Evolutionary conservation across 2,113 vertebrate species (phyloP), one percentile per base, ranked within the genome.

Genomic region (Mus pahari): DNA sequence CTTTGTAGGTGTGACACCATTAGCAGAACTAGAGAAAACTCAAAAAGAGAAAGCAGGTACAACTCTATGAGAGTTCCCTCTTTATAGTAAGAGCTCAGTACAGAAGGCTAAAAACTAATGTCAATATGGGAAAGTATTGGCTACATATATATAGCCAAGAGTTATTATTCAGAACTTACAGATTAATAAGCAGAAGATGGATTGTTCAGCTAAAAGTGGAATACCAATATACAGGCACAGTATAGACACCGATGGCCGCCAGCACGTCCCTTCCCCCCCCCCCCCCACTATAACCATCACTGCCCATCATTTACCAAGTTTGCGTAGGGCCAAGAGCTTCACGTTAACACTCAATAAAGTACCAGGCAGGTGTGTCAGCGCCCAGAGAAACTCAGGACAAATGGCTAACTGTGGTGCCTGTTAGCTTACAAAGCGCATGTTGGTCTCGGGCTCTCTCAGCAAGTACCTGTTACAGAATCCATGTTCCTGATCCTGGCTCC

Each of bases 161-260:
- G 11, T 68, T 78, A 60, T 91, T 82, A 20, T 53, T 22, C 39
- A 86, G 91, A 94, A 74, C 87, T 95, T 91, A 79, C 7, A 84
- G 55, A 55, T 96, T 73, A 79, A 73, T 62, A 89, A 94, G 58
- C 75, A 90, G 71, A 62, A 94, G 31, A 62, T 71, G 77, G 89
- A 90, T 95, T 94, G 36, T 87, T 31, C 0, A 45, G 48, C 7
- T 48, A 83, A 36, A 92, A 82, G n/a, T 66, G 39, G 64, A 84
- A 31, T 42, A 83, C 75, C 45, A 33, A 42, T 70, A 86, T 31
- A 42, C 89, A 92, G 81, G 58, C 39, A 5, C 31, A 91, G 4
- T 95, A 92, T 79, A 60, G n/a, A 50, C 79, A 42, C 36, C 91
- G 70, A 84, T 75, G 73, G 28, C 42, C 62, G 53, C 53, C 58